Evolutionary conservation across 2,113 vertebrate genomes (phyloP).

Genomic region (Empidonax traillii): DNA sequence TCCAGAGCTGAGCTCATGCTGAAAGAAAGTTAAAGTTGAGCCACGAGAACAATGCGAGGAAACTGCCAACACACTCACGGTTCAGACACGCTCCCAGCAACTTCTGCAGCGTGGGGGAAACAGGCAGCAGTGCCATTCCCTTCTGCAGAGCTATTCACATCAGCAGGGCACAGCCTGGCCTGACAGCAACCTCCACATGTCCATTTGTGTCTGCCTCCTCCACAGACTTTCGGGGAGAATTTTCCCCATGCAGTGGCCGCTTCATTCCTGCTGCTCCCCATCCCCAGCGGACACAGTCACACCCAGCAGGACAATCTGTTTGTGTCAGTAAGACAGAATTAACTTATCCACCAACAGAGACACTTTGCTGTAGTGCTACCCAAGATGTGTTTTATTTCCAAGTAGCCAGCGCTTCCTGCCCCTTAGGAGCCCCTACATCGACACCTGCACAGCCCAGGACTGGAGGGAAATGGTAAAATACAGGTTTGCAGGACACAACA

Average conservation of each 20-base stretch:
- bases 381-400: not conserved
- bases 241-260: not conserved
- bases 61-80: constrained; percentile 48
- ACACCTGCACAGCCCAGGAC: rapidly evolving
- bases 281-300: not conserved
- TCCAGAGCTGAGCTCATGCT: constrained; percentile 15
- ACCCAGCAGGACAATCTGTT: not conserved
- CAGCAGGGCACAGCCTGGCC: not conserved
- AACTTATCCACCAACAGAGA: not conserved
- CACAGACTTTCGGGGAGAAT: not conserved
- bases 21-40: constrained; percentile 58
- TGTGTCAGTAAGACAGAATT: not conserved
- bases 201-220: not conserved
- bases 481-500: not conserved
- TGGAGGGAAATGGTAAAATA: not conserved
- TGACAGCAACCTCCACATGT: not conserved
- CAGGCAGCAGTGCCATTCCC: constrained; percentile 10
- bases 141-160: constrained; percentile 26
- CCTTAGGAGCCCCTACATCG: not conserved
- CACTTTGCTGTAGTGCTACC: not conserved
- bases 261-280: not conserved
- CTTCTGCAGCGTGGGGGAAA: not conserved
- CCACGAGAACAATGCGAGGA: constrained; percentile 62
- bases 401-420: not conserved
- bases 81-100: constrained; percentile 26